phyloP scores from a whole-genome alignment of 2,888 invertebrate genomes.

The Scaptomyza reducta region DNA sequence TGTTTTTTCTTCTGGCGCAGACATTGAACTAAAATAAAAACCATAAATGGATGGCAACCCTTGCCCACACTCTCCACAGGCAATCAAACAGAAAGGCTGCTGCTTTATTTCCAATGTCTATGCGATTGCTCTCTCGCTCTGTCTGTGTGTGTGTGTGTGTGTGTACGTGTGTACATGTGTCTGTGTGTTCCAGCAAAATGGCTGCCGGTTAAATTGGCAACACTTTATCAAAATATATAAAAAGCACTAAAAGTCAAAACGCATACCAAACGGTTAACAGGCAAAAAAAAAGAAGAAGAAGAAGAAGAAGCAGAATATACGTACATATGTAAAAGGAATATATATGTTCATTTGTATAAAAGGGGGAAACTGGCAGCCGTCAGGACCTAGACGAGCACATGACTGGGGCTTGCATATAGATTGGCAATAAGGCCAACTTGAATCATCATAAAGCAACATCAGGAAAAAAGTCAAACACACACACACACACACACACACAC shows the following conservation, averaged over 20 bases:
- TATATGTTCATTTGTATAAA: slow-evolving; percentile 14
- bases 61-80: slow-evolving; percentile 22
- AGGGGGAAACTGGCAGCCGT: slow-evolving; percentile 31
- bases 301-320: slow-evolving; percentile 15
- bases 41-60: slow-evolving; percentile 58
- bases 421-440: slow-evolving; percentile 74
- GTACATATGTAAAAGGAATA: slow-evolving; percentile 8
- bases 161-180: slow-evolving; percentile 20
- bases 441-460: slow-evolving; percentile 63
- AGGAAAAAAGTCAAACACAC: slow-evolving; percentile 13
- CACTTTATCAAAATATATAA: slow-evolving; percentile 79
- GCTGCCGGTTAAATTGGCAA: slow-evolving; percentile 78
- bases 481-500: slow-evolving; percentile 15
- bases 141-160: slow-evolving; percentile 22
- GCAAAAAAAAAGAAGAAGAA: slow-evolving; percentile 20
- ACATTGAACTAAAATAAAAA: slow-evolving; percentile 70
- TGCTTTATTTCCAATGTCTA: slow-evolving; percentile 56
- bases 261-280: slow-evolving; percentile 61
- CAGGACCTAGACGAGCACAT: slow-evolving; percentile 36
- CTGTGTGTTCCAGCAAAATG: slow-evolving; percentile 57
- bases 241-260: slow-evolving; percentile 76
- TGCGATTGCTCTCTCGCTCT: slow-evolving; percentile 12
- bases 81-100: slow-evolving; percentile 75
- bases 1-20: slow-evolving; percentile 22
- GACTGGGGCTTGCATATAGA: slow-evolving; percentile 70